Evolutionary conservation across 2,797 vertebrate genomes (phyloP), one percentile per base, ranked within the genome.

Genomic region (Lemur catta): DNA sequence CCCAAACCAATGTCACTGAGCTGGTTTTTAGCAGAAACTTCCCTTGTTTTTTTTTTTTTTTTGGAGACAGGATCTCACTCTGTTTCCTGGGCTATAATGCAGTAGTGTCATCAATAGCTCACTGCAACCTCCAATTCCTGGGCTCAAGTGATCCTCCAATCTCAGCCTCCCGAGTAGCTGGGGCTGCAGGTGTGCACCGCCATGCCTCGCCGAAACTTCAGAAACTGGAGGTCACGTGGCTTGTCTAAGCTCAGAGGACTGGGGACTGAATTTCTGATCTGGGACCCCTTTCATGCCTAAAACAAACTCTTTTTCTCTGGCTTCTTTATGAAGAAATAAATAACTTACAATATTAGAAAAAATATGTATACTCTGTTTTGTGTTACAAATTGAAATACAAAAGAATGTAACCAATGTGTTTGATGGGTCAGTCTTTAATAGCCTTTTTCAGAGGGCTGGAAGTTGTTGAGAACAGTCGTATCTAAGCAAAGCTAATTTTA

Each of bases 401-500:
- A 78, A 57, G 41, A 28, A 57, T 72, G n/a, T 18, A 41, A 6
- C 20, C 9, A 65, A 46, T 65, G 12, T 55, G 6, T 69, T 57
- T 35, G 7, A 48, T 38, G 57, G 18, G 8, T 48, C 18, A 72
- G 41, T 43, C 84, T 91, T 82, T 57, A 41, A 74, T 2, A 52
- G 38, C 28, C 26, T 55, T 94, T 96, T 72, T 48, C 35, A 71
- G 82, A 61, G 22, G 28, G 2, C 18, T 84, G 22, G 24, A 2
- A 22, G 38, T 94, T 69, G 59, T 85, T 91, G 61, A 89, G 85
- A 93, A 61, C 24, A 79, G 82, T 93, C 79, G 6, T 94, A 69
- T 69, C 94, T 93, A 48, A 76, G 89, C 20, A 84, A 80, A 91
- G 46, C 63, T 94, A 80, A 94, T 94, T 87, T 72, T 30, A 71